phyloP scores from a whole-genome alignment of 2,797 vertebrate species.

The Acipenser ruthenus region DNA sequence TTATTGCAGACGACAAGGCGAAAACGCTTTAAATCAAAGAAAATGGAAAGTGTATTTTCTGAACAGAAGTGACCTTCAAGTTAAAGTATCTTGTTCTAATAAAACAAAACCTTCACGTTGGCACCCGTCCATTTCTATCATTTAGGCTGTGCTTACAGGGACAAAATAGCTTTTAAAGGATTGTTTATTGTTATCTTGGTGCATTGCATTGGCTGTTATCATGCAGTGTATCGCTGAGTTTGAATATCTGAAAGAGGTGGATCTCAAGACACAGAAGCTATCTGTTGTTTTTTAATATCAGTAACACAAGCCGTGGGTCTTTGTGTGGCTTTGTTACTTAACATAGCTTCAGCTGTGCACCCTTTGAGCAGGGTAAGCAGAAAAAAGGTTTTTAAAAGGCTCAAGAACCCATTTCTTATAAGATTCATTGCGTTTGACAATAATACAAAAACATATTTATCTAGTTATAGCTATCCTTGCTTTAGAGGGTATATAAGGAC shows the following conservation, averaged over 20 bases:
- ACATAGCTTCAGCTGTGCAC: background rate
- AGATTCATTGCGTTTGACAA: too few species aligned
- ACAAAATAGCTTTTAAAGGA: slow-evolving; percentile 15
- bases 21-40: slow-evolving; percentile 6
- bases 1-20: background rate
- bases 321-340: background rate
- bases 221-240: slow-evolving; percentile 2
- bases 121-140: slow-evolving; percentile 5
- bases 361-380: background rate
- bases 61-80: slow-evolving; percentile 15
- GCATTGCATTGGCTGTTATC: background rate
- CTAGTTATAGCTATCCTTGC: too few species aligned
- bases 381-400: background rate
- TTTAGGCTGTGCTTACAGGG: slow-evolving; percentile 10
- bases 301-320: background rate
- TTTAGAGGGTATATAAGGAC: too few species aligned
- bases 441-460: too few species aligned
- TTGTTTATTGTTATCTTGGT: slow-evolving; percentile 8
- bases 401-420: background rate
- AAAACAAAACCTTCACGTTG: slow-evolving; percentile 6
- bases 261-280: slow-evolving; percentile 2
- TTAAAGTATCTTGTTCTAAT: slow-evolving; percentile 11
- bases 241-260: slow-evolving; percentile 8
- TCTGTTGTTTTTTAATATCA: slow-evolving; percentile 2
- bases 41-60: slow-evolving; percentile 4